Base-by-base conservation (phyloP, 2,797 vertebrate genomes). In the Bradypus variegatus region DNA sequence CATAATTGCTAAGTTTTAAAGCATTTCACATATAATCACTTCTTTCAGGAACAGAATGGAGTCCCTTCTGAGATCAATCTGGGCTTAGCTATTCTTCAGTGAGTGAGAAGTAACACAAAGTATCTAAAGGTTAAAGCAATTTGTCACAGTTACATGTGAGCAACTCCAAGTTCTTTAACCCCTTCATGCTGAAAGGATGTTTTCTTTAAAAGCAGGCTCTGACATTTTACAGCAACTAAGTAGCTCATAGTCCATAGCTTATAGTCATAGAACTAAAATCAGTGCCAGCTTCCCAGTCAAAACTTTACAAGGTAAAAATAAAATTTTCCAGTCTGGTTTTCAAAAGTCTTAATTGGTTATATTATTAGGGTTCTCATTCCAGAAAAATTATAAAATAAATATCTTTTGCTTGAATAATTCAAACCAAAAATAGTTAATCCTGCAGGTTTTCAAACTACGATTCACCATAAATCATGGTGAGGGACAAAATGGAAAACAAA, bases 191-290 rank as follows among this genome's bases (percentile, higher is more conserved):
- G 33, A 90, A 90, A 85, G 23, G 8, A 65, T 81, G 19, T 58
- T 85, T 95, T 91, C 67, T 48, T 93, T 89, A 92, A 91, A 92
- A 84, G 53, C 58, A 95, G n/a, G 7, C 8, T 45, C 12, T 88
- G 76, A 75, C 15, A 83, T 76, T 94, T 94, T 70, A 80, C 9
- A 70, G 53, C 16, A 92, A 85, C 70, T 69, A 83, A 72, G 11
- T n/a, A 60, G 76, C 16, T 91, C 33, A 60, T 7, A 60, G 23
- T 15, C 79, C 64, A 85, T 31, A 69, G 64, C 16, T 91, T 27
- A 60, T 7, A 55, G 31, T 15, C 64, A 85, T 27, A 69, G 64
- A 92, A 87, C 18, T 18, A 93, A 27, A 91, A 53, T 65, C 36
- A 82, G 53, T 64, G 36, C 41, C 38, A 73, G 23, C 36, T 86